These are phyloP conservation scores for Antheraea pernyi DNA, from an alignment of 1,140 invertebrate species.

Conservation along the genomic window DNA sequence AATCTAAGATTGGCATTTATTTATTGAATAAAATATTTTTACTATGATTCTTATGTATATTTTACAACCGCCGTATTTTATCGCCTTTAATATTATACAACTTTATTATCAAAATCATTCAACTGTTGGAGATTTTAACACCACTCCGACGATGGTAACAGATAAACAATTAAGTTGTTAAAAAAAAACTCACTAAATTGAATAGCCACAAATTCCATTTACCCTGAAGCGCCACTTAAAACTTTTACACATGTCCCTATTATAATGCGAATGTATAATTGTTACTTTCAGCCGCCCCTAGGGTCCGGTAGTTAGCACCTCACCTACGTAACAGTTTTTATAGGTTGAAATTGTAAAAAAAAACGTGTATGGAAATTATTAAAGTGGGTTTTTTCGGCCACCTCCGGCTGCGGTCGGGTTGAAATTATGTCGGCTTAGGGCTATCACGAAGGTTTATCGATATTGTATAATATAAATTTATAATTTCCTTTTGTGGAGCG, in stretches of 20 bases:
- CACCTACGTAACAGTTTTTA: background rate
- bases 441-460: background rate
- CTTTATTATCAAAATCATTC: no score
- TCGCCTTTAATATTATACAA: no score
- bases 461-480: background rate
- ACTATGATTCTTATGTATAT: no score
- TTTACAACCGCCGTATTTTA: no score
- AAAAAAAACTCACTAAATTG: constrained; percentile 1
- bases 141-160: no score
- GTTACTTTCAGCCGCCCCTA: background rate
- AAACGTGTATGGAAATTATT: background rate
- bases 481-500: no score
- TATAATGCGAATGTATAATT: background rate
- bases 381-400: background rate
- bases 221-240: background rate
- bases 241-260: constrained; percentile 1
- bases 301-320: constrained; percentile 2
- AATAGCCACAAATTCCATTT: background rate
- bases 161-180: background rate
- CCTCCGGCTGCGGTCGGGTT: background rate
- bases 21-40: no score
- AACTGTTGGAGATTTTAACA: no score
- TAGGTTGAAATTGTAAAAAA: background rate
- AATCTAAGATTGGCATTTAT: no score
- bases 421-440: background rate